Conservation (phyloP, 2,113 vertebrate genomes). For the Puntigrus tetrazona region DNA sequence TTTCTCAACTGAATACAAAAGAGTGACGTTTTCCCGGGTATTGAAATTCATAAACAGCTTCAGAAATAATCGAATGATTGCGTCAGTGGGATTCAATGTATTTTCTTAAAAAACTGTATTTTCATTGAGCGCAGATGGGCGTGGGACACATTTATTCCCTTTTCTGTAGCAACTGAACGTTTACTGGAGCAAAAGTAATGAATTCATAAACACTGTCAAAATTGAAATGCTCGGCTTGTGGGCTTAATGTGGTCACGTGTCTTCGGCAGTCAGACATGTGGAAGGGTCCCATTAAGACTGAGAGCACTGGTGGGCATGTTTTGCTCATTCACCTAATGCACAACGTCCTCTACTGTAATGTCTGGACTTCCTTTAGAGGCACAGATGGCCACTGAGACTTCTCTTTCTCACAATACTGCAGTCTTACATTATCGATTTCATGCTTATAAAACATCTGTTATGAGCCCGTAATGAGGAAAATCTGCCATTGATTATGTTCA, state of each 20-base stretch:
- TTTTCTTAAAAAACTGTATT: not conserved
- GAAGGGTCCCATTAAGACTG: slow-evolving; percentile 23
- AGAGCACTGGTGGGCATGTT: slow-evolving; percentile 22
- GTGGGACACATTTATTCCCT: not conserved
- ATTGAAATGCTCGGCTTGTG: slow-evolving; percentile 10
- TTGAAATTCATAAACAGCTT: not conserved
- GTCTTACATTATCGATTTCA: slow-evolving; percentile 5
- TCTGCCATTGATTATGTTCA: not conserved
- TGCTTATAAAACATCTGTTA: slow-evolving; percentile 18
- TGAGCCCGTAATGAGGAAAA: slow-evolving; percentile 3
- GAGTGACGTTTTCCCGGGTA: not conserved
- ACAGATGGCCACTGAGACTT: slow-evolving; percentile 39
- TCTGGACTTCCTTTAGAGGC: slow-evolving; percentile 12
- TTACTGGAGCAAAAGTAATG: slow-evolving; percentile 39
- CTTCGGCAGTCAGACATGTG: slow-evolving; percentile 16
- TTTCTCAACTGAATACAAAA: slow-evolving; percentile 20
- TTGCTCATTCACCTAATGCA: slow-evolving; percentile 26
- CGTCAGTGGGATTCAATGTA: not conserved
- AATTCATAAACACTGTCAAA: slow-evolving; percentile 33
- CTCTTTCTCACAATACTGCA: not conserved
- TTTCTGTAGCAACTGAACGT: slow-evolving; percentile 11
- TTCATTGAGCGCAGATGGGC: slow-evolving; percentile 13
- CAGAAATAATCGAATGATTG: not conserved
- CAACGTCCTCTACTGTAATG: not conserved
- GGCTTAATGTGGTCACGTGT: slow-evolving; percentile 11